A percentile compares a stretch with the other conserved stretches of the same genome.
These are phyloP conservation scores for Nowickia ferox DNA, from an alignment of 2,888 invertebrate genomes.

Conservation along the genomic window DNA sequence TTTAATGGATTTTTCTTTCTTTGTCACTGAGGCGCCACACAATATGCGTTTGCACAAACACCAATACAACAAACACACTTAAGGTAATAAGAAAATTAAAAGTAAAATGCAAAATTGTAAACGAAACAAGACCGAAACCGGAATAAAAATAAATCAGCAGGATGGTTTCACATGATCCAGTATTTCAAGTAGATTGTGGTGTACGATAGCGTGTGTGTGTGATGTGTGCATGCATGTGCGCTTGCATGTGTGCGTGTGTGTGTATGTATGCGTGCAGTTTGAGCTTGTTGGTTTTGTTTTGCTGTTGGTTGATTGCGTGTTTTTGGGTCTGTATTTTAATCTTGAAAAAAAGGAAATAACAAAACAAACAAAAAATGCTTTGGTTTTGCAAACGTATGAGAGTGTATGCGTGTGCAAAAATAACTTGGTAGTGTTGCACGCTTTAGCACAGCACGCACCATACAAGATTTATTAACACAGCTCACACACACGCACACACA, in stretches of 20 bases:
- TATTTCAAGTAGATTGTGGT: neutral
- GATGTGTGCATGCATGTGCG: neutral
- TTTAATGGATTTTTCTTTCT: slow-evolving; percentile 21
- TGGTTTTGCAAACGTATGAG: slow-evolving; percentile 7
- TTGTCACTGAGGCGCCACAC: slow-evolving; percentile 63
- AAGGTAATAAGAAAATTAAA: slow-evolving; percentile 39
- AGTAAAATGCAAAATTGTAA: neutral
- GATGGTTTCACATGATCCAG: slow-evolving; percentile 30
- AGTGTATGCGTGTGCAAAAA: slow-evolving; percentile 20
- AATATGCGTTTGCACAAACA: slow-evolving; percentile 54
- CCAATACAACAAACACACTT: slow-evolving; percentile 15
- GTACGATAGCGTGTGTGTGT: neutral
- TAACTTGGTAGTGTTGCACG: slow-evolving; percentile 42
- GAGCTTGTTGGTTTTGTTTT: slow-evolving; percentile 49
- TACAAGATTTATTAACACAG: slow-evolving; percentile 30
- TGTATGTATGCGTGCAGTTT: slow-evolving; percentile 4
- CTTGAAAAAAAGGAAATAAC: slow-evolving; percentile 61
- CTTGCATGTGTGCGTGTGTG: slow-evolving; percentile 2
- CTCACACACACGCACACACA: slow-evolving; percentile 45
- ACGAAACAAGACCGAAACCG: neutral
- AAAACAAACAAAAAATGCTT: slow-evolving; percentile 32
- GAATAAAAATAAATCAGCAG: slow-evolving; percentile 33
- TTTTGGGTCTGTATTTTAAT: slow-evolving; percentile 53
- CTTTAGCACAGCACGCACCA: slow-evolving; percentile 63
- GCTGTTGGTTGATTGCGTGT: slow-evolving; percentile 49